phyloP scores from a whole-genome alignment of 2,888 invertebrate species.

The Lochmaea capreae region DNA sequence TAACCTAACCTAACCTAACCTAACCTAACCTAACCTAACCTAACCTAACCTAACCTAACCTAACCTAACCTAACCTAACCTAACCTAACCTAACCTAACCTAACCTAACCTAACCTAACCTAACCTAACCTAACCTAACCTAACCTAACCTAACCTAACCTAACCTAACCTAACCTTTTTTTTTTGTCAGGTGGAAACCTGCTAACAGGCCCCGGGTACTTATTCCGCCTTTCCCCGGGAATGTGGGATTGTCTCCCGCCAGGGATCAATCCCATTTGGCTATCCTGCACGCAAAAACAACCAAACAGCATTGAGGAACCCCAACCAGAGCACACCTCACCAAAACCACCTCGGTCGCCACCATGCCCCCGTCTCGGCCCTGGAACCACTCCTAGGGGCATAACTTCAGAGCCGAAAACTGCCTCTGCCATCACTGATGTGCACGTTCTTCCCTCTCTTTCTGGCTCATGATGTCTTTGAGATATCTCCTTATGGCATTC shows the following conservation, averaged over 20 bases:
- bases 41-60: too few relatives aligned
- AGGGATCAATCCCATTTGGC: too few relatives aligned
- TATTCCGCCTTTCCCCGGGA: too few relatives aligned
- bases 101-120: not conserved
- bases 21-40: too few relatives aligned
- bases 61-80: constrained; percentile 3
- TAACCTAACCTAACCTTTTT: constrained; percentile 10
- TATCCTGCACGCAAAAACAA: too few relatives aligned
- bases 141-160: not conserved
- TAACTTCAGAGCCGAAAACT: not conserved
- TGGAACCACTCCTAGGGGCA: not conserved
- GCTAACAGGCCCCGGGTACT: not conserved
- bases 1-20: constrained; percentile 7
- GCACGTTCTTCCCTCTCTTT: not conserved
- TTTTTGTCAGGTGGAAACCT: not conserved
- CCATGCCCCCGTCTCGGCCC: not conserved
- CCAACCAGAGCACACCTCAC: not conserved
- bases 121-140: not conserved
- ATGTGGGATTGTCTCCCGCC: too few relatives aligned
- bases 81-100: constrained; percentile 11
- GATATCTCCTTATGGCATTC: not conserved
- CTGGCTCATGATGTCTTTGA: not conserved
- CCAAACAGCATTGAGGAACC: too few relatives aligned
- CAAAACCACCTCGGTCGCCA: not conserved
- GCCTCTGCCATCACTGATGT: too few relatives aligned